Conservation (phyloP, 2,888 invertebrate genomes). For the Mylabris sibirica region DNA sequence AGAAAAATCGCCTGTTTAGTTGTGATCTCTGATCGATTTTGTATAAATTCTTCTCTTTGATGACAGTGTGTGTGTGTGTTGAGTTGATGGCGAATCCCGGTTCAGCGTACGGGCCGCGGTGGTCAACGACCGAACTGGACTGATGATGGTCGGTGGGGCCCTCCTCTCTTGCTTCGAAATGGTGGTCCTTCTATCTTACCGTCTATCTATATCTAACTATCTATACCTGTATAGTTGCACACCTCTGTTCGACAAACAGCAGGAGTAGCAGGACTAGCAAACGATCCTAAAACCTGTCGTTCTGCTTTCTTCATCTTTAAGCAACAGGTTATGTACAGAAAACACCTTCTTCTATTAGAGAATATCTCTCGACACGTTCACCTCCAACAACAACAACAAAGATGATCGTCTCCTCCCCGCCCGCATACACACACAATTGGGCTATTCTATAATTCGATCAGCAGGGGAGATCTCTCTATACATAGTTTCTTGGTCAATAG, state of each 20-base stretch:
- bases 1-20: no score
- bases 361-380: constrained; percentile 8
- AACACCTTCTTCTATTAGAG: neutral
- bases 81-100: constrained; percentile 42
- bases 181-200: neutral
- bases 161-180: neutral
- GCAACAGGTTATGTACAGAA: constrained; percentile 1
- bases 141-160: constrained; percentile 16
- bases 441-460: neutral
- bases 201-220: no score
- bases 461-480: neutral
- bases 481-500: no score
- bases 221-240: neutral
- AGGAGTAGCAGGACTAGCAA: neutral
- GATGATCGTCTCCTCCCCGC: neutral
- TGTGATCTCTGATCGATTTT: neutral
- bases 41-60: neutral
- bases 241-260: neutral
- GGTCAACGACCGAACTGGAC: constrained; percentile 49
- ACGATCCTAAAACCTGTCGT: constrained; percentile 3
- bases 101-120: constrained; percentile 51
- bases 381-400: constrained; percentile 2
- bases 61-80: neutral
- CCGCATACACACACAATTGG: neutral
- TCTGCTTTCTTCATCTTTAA: constrained; percentile 3